Evolutionary conservation across 1,140 invertebrate genomes (phyloP).

Genomic region (Drosophila ambigua): DNA sequence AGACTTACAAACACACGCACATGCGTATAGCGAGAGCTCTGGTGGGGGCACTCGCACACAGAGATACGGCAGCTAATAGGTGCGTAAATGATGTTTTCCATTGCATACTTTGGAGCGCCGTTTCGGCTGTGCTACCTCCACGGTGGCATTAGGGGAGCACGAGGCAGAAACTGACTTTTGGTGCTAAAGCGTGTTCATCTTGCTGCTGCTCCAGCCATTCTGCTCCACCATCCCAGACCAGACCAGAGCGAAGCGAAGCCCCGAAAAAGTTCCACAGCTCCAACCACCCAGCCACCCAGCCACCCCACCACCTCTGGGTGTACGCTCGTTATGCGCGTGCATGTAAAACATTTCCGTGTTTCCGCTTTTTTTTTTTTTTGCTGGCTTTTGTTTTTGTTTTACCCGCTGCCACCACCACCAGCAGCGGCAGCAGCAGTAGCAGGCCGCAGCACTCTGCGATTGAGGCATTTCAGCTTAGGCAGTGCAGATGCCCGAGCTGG

Average conservation of each 20-base stretch:
- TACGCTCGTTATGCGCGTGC: constrained; percentile 52
- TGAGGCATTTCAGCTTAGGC: constrained; percentile 11
- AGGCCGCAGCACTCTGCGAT: neutral
- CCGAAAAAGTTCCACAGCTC: neutral
- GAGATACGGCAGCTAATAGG: constrained; percentile 10
- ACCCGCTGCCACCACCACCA: constrained; percentile 13
- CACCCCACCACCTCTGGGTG: neutral
- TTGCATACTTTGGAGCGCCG: constrained; percentile 54
- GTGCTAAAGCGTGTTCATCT: constrained; percentile 35
- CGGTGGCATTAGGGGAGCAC: constrained; percentile 2
- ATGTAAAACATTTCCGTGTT: constrained; percentile 80
- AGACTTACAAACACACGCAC: constrained; percentile 8
- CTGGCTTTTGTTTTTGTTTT: constrained; percentile 67
- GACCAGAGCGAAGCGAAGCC: neutral
- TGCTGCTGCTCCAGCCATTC: constrained; percentile 8
- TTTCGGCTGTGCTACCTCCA: constrained; percentile 10
- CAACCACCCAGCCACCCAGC: too few relatives aligned
- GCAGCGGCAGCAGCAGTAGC: too few relatives aligned
- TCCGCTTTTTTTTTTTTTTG: constrained; percentile 61
- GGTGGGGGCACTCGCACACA: constrained; percentile 4
- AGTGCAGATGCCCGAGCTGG: neutral
- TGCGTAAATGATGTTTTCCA: constrained; percentile 43
- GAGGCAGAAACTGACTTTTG: constrained; percentile 34
- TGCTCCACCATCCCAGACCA: constrained; percentile 13
- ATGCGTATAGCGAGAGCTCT: too few relatives aligned